Base-by-base conservation (phyloP, 2,797 vertebrate species). In the Petrocephalus schoutedeni region DNA sequence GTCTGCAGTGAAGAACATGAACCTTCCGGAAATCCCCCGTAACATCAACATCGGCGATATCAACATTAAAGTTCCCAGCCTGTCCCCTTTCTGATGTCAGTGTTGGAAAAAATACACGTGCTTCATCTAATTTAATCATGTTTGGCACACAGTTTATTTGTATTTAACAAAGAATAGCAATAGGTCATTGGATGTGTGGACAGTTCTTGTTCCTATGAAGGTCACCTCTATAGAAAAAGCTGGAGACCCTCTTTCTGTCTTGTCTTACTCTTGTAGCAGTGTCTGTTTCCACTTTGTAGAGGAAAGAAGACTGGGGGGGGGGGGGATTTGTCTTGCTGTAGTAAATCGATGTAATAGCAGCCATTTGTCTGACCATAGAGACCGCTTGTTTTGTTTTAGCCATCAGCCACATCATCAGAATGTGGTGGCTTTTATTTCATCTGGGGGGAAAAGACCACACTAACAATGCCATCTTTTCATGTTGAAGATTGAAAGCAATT, bases 1-100 rank as follows among this genome's bases (percentile, higher is more conserved):
- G 86, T 99, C 98, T 0, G 98, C 97, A 0, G 96, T 98, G 91
- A 99, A 99, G 93, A 98, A 97, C 93, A 98, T 99, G 96, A 99
- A 98, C 90, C 96, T 99, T 89, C 97, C 97, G 0, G 97, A 99
- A 93, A 97, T 99, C 53, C 98, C 98, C 0, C 96, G 97, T 53
- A 98, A 98, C 94, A 98, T 99, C 95, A 99, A 97, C 95, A 97
- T 99, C 0, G 97, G 97, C 2, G 97, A 98, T 93, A 97, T 98
- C 94, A 98, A 97, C 92, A 98, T 99, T 94, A 99, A 98, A 95
- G 98, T 98, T 89, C 97, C 97, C 90, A 98, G 96, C 92, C 96
- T 98, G 90, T 97, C 97, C 89, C 97, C 97, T 10, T 97, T 98
- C 92, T 96, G 93, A 96, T n/a, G 90, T 58, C 91, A 90, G 90